Base-by-base conservation (phyloP, 2,888 invertebrate species). In the Salticus scenicus region DNA sequence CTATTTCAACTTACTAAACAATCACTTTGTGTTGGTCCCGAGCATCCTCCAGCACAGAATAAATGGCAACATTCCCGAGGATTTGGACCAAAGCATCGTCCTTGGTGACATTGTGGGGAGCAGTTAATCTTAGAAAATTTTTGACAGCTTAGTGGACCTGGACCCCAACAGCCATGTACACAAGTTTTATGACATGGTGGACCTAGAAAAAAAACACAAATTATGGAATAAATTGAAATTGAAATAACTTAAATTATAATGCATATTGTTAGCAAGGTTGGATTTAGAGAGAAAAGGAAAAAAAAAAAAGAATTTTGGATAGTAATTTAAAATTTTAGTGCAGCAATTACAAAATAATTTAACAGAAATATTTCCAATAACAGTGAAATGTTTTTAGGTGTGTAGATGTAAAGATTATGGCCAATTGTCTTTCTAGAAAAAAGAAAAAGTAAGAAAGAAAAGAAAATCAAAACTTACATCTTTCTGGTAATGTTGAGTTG, bases 11-110 rank as follows among this genome's bases (percentile, higher is more conserved):
- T 91, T 91, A 94, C 94, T 89, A 97, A 94, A 91, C 99, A 99
- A 91, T 98, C 97, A 90, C 95, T 96, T 89, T 97, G 96, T 87
- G 96, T 95, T 0, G 98, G 98, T 0, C 98, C 99, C 0, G 94
- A 96, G 91, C 99, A 99, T 17, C 99, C 99, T 24, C 98, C 99
- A 8, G 98, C 98, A 91, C 99, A 99, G 91, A 98, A 98, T 12
- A 97, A 93, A 91, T 99, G 98, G 91, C 99, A 99, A 91, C 99
- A 99, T 90, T 98, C 96, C 64, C 97, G 93, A 0, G 98, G 97
- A 89, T 96, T 95, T 0, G 95, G 94, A 0, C 98, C 98, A 90
- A 96, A 99, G 91, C 98, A 99, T 80, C 98, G 94, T 0, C 98
- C 98, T 90, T 96, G 95, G 89, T 95, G 95, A 91, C 99, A 99